Evolutionary conservation across 2,113 vertebrate genomes (phyloP).

Genomic region (Erythrocercus mccallii): DNA sequence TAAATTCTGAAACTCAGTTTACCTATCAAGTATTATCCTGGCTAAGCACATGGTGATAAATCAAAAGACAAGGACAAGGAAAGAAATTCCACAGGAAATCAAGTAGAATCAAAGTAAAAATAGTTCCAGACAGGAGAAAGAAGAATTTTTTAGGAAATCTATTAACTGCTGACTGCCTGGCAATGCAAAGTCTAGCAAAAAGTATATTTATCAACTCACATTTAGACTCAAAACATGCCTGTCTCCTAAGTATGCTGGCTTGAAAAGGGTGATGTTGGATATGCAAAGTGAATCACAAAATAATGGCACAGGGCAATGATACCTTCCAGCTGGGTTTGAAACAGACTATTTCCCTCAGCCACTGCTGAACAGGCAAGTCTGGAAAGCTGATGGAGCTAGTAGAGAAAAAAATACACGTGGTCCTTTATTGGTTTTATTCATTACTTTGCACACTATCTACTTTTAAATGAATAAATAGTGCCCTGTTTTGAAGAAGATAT

Average conservation of each 20-base stretch:
- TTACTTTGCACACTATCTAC: background rate
- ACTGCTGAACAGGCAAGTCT: background rate
- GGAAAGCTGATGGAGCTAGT: background rate
- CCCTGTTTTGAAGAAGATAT: background rate
- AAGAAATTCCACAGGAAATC: background rate
- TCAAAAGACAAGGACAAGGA: background rate
- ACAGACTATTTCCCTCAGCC: background rate
- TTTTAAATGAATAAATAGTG: background rate
- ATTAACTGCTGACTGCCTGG: background rate
- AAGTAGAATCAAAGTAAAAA: background rate
- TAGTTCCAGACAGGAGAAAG: background rate
- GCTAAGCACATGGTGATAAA: background rate
- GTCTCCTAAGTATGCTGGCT: background rate
- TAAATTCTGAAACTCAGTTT: background rate
- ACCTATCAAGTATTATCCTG: background rate
- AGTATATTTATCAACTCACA: background rate
- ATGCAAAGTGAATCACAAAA: background rate
- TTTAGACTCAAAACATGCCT: background rate
- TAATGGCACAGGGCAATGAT: background rate
- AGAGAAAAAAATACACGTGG: background rate
- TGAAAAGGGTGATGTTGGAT: background rate
- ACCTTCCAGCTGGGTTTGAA: background rate
- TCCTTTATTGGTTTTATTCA: background rate
- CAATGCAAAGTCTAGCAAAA: background rate
- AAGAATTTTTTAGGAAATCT: background rate